phyloP scores from a whole-genome alignment of 2,888 invertebrate genomes.

The Pyrocoelia pectoralis region DNA sequence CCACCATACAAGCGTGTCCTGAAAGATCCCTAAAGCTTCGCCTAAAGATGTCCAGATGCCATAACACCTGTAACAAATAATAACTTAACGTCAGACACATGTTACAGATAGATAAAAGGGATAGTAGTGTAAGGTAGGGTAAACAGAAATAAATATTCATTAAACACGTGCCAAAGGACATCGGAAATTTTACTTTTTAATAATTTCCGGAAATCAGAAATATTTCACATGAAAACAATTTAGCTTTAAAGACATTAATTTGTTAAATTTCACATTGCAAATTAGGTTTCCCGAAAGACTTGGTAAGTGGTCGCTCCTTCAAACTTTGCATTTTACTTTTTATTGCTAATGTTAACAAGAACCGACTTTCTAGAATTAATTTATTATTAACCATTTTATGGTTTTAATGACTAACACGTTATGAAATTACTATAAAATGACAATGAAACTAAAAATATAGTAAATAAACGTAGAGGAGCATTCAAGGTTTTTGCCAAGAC shows the following conservation, averaged over 20 bases:
- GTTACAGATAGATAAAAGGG: constrained; percentile 31
- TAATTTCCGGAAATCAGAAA: not conserved
- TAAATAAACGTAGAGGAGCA: not conserved
- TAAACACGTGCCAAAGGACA: constrained; percentile 19
- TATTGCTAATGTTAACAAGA: too few species aligned
- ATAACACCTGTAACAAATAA: constrained; percentile 81
- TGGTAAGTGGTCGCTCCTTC: too few species aligned
- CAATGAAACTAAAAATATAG: not conserved
- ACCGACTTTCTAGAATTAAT: not conserved
- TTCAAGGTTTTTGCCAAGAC: constrained; percentile 4
- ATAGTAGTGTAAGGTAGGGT: constrained; percentile 24
- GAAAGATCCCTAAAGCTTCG: constrained; percentile 92
- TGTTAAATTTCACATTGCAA: constrained; percentile 6
- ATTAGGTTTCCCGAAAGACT: not conserved
- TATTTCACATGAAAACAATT: not conserved
- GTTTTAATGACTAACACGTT: not conserved
- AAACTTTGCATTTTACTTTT: not conserved
- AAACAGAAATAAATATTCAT: constrained; percentile 29
- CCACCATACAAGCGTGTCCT: constrained; percentile 93
- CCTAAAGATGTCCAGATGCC: constrained; percentile 97
- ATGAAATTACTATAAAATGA: too few species aligned
- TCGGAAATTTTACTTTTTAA: not conserved
- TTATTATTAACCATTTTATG: not conserved
- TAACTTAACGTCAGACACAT: constrained; percentile 46
- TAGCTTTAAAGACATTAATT: not conserved